Evolutionary conservation across 2,113 vertebrate genomes (phyloP).

Genomic region (Oceanites oceanicus): DNA sequence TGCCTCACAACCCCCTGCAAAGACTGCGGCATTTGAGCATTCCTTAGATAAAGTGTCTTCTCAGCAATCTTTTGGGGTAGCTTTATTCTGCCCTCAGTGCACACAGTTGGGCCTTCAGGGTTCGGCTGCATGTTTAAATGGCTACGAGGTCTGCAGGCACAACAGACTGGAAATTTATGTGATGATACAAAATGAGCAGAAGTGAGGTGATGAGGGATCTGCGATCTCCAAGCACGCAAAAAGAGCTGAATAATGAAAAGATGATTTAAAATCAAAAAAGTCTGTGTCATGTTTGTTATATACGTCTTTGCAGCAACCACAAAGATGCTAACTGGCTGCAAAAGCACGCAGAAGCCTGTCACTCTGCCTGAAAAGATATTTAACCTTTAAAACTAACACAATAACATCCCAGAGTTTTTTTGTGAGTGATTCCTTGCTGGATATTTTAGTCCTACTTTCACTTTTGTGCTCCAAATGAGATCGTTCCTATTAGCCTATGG

Average conservation of each 20-base stretch:
- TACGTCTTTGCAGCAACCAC: not conserved
- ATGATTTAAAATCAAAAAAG: not conserved
- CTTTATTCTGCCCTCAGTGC: not conserved
- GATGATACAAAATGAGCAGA: not conserved
- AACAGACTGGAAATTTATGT: not conserved
- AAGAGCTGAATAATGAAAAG: not conserved
- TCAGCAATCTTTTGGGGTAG: not conserved
- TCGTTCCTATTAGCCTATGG: not conserved
- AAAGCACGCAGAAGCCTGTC: not conserved
- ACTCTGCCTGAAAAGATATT: not conserved
- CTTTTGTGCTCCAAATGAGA: not conserved
- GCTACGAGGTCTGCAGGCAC: not conserved
- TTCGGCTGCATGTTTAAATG: not conserved
- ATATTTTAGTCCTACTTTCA: not conserved
- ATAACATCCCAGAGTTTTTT: not conserved
- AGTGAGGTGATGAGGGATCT: not conserved
- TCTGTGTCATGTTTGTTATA: not conserved
- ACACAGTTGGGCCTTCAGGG: not conserved
- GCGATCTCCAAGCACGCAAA: not conserved
- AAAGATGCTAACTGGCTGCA: not conserved
- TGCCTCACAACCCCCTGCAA: not conserved
- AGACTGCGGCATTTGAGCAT: not conserved
- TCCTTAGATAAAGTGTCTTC: not conserved
- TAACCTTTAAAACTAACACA: not conserved
- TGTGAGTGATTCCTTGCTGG: not conserved